These are phyloP conservation scores for Apodemus agrarius DNA, from an alignment of 2,797 vertebrate genomes.

Conservation along the genomic window DNA sequence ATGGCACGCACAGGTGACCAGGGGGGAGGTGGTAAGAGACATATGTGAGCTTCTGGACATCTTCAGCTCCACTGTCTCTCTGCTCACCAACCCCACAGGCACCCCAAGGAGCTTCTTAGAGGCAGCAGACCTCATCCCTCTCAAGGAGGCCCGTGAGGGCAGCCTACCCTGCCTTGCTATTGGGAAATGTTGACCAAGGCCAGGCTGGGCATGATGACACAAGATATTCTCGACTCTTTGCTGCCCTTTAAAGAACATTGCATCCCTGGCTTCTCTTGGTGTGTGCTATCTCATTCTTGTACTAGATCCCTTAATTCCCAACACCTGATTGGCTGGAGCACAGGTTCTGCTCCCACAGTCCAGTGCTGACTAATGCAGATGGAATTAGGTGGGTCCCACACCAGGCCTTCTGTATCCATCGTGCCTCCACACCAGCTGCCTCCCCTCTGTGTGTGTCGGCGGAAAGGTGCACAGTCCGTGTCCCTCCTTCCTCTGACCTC, in stretches of 20 bases:
- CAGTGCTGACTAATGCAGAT: not conserved
- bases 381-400: not conserved
- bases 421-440: not conserved
- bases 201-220: not conserved
- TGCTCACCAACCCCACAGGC: not conserved
- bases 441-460: rapidly evolving
- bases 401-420: not conserved
- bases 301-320: not conserved
- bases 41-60: not conserved
- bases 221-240: not conserved
- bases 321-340: not conserved
- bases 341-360: not conserved
- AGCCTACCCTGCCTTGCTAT: not conserved
- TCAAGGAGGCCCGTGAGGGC: not conserved
- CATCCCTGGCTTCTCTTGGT: not conserved
- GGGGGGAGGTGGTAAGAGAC: not conserved
- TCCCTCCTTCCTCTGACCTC: not conserved
- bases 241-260: not conserved
- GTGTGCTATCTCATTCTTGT: not conserved
- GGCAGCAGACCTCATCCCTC: not conserved
- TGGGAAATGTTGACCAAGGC: not conserved
- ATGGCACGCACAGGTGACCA: rapidly evolving
- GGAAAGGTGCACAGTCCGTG: not conserved
- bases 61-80: not conserved
- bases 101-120: not conserved